phyloP scores from a whole-genome alignment of 92 coral and sea anemone genomes.

The Paragorgia papillata region DNA sequence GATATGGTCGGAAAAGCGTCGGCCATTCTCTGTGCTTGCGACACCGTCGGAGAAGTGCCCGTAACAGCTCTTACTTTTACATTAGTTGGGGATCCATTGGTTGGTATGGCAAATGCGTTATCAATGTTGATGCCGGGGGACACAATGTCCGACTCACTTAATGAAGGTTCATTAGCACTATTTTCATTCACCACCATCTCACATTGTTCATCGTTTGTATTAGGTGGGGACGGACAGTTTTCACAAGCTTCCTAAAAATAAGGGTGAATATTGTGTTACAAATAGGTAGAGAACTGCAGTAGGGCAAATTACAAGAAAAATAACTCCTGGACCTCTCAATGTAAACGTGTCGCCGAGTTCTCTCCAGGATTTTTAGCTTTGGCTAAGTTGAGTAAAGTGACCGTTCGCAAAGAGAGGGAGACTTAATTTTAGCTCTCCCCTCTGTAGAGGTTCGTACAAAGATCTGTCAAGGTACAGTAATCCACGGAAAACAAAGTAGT shows the following conservation, averaged over 20 bases:
- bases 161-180: not conserved
- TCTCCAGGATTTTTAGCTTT: too few species aligned
- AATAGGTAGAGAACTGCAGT: not conserved
- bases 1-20: slow-evolving; percentile 86
- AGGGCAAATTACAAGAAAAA: too few species aligned
- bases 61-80: not conserved
- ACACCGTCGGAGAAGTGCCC: slow-evolving; percentile 31
- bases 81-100: slow-evolving; percentile 5
- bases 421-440: too few species aligned
- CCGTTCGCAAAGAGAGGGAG: too few species aligned
- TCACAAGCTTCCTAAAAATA: slow-evolving; percentile 31
- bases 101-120: slow-evolving; percentile 13
- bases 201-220: slow-evolving; percentile 21
- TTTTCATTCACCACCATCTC: not conserved
- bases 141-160: slow-evolving; percentile 4
- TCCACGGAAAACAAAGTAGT: too few species aligned
- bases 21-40: slow-evolving; percentile 74
- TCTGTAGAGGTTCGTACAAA: too few species aligned
- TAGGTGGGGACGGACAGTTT: slow-evolving; percentile 5
- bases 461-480: too few species aligned
- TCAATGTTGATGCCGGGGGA: slow-evolving; percentile 7
- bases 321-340: too few species aligned
- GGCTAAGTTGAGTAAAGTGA: too few species aligned
- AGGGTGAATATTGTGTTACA: too few species aligned
- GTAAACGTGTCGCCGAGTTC: too few species aligned